Percentiles rank a stretch among this genome's conserved stretches.
Conservation (phyloP, 1,140 invertebrate species). For the Leguminivora glycinivorella region DNA sequence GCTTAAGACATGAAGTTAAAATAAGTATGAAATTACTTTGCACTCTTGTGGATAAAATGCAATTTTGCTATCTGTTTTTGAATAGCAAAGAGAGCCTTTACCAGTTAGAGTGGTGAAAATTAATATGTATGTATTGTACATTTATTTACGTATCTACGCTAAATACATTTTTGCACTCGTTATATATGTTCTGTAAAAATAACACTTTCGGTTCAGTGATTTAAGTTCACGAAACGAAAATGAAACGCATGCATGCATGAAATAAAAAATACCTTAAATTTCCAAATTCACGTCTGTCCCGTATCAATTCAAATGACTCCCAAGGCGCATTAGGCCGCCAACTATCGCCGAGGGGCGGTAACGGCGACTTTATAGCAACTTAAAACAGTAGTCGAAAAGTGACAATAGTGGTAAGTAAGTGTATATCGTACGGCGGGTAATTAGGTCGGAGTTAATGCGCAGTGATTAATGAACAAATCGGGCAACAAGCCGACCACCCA, state of each 20-base stretch:
- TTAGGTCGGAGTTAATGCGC: constrained; percentile 61
- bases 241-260: not conserved
- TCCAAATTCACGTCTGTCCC: not conserved
- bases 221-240: too few species aligned
- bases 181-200: not conserved
- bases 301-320: constrained; percentile 13
- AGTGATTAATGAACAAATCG: constrained; percentile 69
- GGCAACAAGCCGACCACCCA: constrained; percentile 67
- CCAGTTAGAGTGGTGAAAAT: too few species aligned
- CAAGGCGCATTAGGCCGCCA: constrained; percentile 10
- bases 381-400: constrained; percentile 29
- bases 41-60: too few species aligned
- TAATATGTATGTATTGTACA: too few species aligned
- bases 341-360: constrained; percentile 18
- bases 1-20: too few species aligned
- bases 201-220: not conserved
- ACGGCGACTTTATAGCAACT: constrained; percentile 17
- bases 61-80: too few species aligned
- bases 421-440: constrained; percentile 53
- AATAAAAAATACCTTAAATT: not conserved
- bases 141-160: too few species aligned
- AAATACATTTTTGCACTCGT: too few species aligned
- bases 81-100: too few species aligned
- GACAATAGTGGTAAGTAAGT: constrained; percentile 42
- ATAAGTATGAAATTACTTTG: too few species aligned